Conservation (phyloP, 2,888 invertebrate species). For the Molorchus minor region DNA sequence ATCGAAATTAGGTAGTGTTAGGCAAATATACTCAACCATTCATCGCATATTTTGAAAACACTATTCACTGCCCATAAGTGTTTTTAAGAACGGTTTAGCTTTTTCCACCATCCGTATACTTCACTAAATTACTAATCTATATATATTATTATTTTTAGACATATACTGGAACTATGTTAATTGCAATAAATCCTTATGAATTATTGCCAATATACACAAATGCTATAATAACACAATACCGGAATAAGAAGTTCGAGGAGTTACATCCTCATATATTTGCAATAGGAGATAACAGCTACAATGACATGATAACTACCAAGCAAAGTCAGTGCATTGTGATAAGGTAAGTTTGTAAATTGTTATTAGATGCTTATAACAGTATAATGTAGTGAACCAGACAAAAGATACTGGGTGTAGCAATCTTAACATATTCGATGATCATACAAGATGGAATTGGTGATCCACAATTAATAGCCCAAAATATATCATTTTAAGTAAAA, state of each 20-base stretch:
- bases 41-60: too few species aligned
- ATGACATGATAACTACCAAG: conserved; percentile 76
- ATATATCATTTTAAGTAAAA: too few species aligned
- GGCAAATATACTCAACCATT: too few species aligned
- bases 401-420: too few species aligned
- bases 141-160: conserved; percentile 71
- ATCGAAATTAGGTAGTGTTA: too few species aligned
- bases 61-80: too few species aligned
- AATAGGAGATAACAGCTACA: conserved; percentile 91
- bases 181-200: conserved; percentile 96
- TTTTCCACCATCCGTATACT: too few species aligned
- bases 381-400: neutral
- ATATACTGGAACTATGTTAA: conserved; percentile 92
- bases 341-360: conserved; percentile 67
- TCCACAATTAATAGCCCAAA: too few species aligned
- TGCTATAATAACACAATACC: conserved; percentile 85
- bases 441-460: too few species aligned
- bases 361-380: neutral
- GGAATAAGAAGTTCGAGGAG: conserved; percentile 83
- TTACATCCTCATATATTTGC: conserved; percentile 96
- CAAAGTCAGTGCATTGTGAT: conserved; percentile 95
- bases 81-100: too few species aligned
- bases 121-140: neutral
- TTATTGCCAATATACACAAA: conserved; percentile 93
- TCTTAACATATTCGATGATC: too few species aligned